Evolutionary conservation across 1,140 invertebrate genomes (phyloP), one percentile per base, ranked within the genome.

Genomic region (Megalopta genalis): DNA sequence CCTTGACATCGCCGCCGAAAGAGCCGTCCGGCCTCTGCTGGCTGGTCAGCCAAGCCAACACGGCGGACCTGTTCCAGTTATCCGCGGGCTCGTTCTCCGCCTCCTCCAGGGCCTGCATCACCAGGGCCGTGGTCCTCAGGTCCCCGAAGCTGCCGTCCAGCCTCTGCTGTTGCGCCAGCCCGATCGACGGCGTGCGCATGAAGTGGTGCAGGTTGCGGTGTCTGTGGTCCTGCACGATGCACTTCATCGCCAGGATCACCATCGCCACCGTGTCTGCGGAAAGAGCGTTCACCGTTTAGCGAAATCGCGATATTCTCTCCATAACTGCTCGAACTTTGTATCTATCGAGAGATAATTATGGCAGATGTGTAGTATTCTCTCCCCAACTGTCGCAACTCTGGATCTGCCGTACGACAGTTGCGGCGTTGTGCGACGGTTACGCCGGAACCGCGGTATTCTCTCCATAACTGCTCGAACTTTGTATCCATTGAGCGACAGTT

Each of bases 141-240:
- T 96, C 96, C 0, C 96, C 97, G 88, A 97, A 97, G 87, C 96
- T 96, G 16, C 97, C 97, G 77, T 97, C 96, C 1, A 94, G 92
- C 85, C 95, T 94, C 89, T 98, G 97, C 77, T 96, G 95, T 18
- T 95, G 92, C n/a, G 96, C 96, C 71, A 98, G 90, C 1, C 95
- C 95, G 0, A 95, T 93, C 79, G 96, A 95, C 0, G 96, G 96
- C 49, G 96, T 95, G 6, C 95, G 93, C 18, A 97, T 94, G 85
- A 96, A 97, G 87, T 96, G 96, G 78, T 96, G 95, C 42, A 97
- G 91, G 85, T 96, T 96, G 46, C 96, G 94, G 88, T 97, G 96
- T 1, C 96, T 94, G 87, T 97, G 96, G 83, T 97, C 96, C 80
- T 96, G 96, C n/a, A 96, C 96, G 73, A 97, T 96, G 90, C 97